Evolutionary conservation across 1,140 invertebrate genomes (phyloP), one percentile per base, ranked within the genome.

Genomic region (Drosophila elegans): DNA sequence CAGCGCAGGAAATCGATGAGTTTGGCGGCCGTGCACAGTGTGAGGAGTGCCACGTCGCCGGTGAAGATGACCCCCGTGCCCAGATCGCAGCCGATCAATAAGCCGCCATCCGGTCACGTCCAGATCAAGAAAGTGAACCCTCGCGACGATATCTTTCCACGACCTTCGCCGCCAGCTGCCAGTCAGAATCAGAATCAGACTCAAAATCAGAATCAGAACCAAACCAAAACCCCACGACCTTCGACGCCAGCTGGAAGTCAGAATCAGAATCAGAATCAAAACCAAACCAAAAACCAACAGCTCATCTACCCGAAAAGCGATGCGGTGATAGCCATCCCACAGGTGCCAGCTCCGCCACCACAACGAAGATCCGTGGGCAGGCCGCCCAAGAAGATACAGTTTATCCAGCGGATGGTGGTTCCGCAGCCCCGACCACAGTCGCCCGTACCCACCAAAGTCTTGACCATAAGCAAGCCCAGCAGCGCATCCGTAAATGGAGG

Each of bases 1-100:
- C 80, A 80, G 52, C 80, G 84, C 4, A 59, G 54, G 7, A 77
- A 80, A 11, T 83, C 84, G 1, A 49, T 88, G 48, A 29, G 44
- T 7, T 3, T 83, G 25, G 80, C 42, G 1, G 84, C 44, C 0
- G 44, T 29, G 0, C 57, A 69, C 11, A 68, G 61, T 12, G 13
- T 76, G 6, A 54, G 57, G 11, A 77, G 60, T 34, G 54, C 83
- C 45, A 82, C 78, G 3, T 82, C 83, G 3, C 83, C 83, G 0
- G 79, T 88, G 0, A 86, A 88, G 51, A 46, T 88, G 84, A 44
- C 80, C 0, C 84, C 76, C 5, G 44, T 88, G 29, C 83, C 83
- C 5, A 53, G 73, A 16, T 16, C 6, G 4, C 12, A 41, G 21
- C 1, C 36, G 13, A 13, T 29, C 25, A 66, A 13, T 7, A 13